A percentile compares a stretch with the other conserved stretches of the same genome.
Evolutionary conservation across 2,888 invertebrate genomes (phyloP).

Genomic region (Isotomurus palustris): DNA sequence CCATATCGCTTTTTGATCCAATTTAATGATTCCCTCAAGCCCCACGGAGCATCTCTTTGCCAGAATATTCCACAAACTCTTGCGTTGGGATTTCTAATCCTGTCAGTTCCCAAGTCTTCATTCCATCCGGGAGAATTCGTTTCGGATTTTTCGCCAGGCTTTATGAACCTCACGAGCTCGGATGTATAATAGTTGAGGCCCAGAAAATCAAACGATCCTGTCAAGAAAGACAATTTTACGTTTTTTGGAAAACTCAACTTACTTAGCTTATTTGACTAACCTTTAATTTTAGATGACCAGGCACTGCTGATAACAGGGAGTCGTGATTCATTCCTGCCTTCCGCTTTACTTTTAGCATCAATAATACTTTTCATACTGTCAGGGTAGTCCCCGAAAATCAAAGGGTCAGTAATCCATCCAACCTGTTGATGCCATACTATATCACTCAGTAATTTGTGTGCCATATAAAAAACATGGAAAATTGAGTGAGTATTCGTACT

Average conservation of each 20-base stretch:
- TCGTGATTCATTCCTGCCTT: constrained; percentile 24
- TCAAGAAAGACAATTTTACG: not conserved
- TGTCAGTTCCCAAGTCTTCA: constrained; percentile 19
- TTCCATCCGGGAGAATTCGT: constrained; percentile 26
- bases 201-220: constrained; percentile 41
- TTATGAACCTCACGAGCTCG: not conserved
- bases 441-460: not conserved
- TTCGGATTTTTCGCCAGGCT: not conserved
- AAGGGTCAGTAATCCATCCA: constrained; percentile 50
- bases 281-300: constrained; percentile 38
- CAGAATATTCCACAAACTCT: constrained; percentile 31
- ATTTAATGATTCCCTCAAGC: constrained; percentile 27
- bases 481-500: constrained; percentile 19
- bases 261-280: constrained; percentile 7
- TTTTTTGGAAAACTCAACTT: not conserved
- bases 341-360: constrained; percentile 22
- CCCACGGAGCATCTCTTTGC: constrained; percentile 40
- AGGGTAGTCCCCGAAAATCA: constrained; percentile 45
- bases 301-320: constrained; percentile 26
- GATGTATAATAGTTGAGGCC: constrained; percentile 42
- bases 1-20: constrained; percentile 38
- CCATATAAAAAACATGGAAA: not conserved
- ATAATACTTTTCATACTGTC: constrained; percentile 28
- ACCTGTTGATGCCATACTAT: constrained; percentile 46
- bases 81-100: constrained; percentile 24